A percentile compares a stretch with the other conserved stretches of the same genome.
phyloP scores from a whole-genome alignment of 1,140 invertebrate genomes.

The Drosophila littoralis region DNA sequence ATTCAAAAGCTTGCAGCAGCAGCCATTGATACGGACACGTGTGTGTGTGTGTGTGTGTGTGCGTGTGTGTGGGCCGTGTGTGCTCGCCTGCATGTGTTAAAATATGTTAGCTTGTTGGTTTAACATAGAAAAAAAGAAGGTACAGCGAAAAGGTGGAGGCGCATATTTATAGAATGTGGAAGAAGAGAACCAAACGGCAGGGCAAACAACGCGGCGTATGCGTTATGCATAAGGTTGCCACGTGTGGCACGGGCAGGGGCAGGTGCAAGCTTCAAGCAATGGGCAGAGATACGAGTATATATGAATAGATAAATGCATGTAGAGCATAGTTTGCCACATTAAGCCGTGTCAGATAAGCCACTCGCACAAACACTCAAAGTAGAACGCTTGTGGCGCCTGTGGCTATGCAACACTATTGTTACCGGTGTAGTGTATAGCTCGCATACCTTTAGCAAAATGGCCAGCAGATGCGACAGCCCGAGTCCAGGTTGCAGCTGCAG shows the following conservation, averaged over 20 bases:
- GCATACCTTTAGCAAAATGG: constrained; percentile 77
- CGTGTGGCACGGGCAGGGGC: not conserved
- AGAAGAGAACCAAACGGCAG: constrained; percentile 15
- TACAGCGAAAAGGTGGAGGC: constrained; percentile 72
- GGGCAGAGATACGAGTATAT: constrained; percentile 45
- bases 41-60: constrained; percentile 29
- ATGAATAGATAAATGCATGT: constrained; percentile 44
- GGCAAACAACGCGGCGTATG: constrained; percentile 53
- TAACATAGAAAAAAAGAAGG: constrained; percentile 65
- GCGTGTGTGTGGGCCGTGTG: constrained; percentile 29
- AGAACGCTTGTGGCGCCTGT: constrained; percentile 30
- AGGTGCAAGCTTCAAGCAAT: constrained; percentile 17
- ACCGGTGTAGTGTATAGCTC: not conserved
- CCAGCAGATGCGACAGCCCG: constrained; percentile 85
- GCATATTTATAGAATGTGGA: constrained; percentile 73
- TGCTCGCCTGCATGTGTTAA: constrained; percentile 71
- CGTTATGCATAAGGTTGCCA: constrained; percentile 55
- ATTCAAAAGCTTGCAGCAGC: constrained; percentile 69
- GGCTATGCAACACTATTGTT: constrained; percentile 44
- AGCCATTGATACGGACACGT: constrained; percentile 79
- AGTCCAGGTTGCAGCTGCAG: constrained; percentile 81
- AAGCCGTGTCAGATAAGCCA: constrained; percentile 36
- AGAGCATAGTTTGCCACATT: constrained; percentile 48
- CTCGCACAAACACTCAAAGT: constrained; percentile 13
- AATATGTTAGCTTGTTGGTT: constrained; percentile 82